Percentiles rank a stretch among this genome's conserved stretches.
Conservation (phyloP, 1,140 invertebrate genomes). For the Latrodectus geometricus region DNA sequence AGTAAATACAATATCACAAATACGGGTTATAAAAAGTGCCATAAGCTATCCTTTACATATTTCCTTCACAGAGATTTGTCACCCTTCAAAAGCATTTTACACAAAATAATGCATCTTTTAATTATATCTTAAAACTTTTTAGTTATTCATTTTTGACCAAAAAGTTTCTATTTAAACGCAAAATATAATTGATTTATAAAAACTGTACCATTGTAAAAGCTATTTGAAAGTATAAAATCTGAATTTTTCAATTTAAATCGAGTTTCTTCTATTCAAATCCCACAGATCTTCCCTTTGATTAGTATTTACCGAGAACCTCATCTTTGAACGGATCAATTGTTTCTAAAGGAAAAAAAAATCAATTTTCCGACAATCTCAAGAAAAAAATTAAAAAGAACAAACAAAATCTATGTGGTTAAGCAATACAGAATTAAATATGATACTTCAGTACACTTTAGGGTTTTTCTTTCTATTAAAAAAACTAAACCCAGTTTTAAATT, state of each 20-base stretch:
- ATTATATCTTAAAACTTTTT: not conserved
- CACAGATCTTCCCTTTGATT: constrained; percentile 27
- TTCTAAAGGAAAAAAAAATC: constrained; percentile 20
- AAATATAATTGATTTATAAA: constrained; percentile 23
- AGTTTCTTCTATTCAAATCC: constrained; percentile 25
- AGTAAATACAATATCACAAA: too few species aligned
- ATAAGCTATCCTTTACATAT: too few species aligned
- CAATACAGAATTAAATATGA: constrained; percentile 43
- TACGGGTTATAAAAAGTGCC: too few species aligned
- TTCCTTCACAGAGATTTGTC: too few species aligned
- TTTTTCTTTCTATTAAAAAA: constrained; percentile 21
- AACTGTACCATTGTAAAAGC: not conserved
- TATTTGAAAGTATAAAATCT: constrained; percentile 14
- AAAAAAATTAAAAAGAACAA: constrained; percentile 26
- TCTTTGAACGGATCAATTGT: constrained; percentile 28
- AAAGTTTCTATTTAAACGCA: not conserved
- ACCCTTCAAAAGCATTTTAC: not conserved
- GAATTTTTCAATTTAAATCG: constrained; percentile 31
- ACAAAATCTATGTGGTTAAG: constrained; percentile 27
- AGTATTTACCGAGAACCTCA: constrained; percentile 36
- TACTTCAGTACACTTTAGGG: constrained; percentile 11
- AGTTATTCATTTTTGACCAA: not conserved
- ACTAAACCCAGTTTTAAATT: constrained; percentile 30
- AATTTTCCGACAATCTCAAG: not conserved
- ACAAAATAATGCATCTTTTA: too few species aligned